Evolutionary conservation across 2,113 vertebrate genomes (phyloP).

Genomic region (Carassius carassius): DNA sequence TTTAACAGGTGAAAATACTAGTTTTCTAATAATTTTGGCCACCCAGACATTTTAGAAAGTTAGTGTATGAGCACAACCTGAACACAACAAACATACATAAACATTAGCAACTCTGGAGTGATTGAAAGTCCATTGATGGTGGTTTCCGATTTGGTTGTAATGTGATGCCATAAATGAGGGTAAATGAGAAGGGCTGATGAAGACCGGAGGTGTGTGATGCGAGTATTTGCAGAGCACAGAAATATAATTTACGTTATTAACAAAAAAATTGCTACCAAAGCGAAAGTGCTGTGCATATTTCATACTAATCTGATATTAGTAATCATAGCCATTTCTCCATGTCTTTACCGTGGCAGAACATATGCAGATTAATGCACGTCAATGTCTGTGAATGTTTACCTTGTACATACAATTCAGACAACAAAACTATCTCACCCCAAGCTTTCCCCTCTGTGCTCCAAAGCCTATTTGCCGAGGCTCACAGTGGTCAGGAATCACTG

Average conservation of each 20-base stretch:
- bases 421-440: constrained; percentile 18
- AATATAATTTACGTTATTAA: constrained; percentile 31
- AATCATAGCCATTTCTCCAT: constrained; percentile 18
- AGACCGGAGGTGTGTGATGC: constrained; percentile 27
- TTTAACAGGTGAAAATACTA: no score
- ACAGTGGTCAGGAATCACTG: constrained; percentile 56
- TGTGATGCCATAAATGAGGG: constrained; percentile 49
- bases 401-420: not conserved
- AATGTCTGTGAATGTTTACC: constrained; percentile 27
- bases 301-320: constrained; percentile 40
- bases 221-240: constrained; percentile 25
- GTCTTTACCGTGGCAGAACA: not conserved
- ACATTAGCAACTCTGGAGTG: constrained; percentile 11
- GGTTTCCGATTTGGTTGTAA: constrained; percentile 54
- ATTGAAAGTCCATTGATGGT: constrained; percentile 49
- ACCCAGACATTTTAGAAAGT: not conserved
- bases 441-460: constrained; percentile 22
- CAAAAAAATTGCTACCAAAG: constrained; percentile 27
- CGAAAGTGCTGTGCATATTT: constrained; percentile 24
- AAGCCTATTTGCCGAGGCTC: constrained; percentile 45
- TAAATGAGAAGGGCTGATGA: constrained; percentile 45
- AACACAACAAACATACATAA: not conserved
- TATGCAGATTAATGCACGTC: not conserved
- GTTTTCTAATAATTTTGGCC: no score
- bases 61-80: not conserved